phyloP scores from a whole-genome alignment of 30 jellyfish, hydroid and myxozoan species.

The Turritopsis rubra region DNA sequence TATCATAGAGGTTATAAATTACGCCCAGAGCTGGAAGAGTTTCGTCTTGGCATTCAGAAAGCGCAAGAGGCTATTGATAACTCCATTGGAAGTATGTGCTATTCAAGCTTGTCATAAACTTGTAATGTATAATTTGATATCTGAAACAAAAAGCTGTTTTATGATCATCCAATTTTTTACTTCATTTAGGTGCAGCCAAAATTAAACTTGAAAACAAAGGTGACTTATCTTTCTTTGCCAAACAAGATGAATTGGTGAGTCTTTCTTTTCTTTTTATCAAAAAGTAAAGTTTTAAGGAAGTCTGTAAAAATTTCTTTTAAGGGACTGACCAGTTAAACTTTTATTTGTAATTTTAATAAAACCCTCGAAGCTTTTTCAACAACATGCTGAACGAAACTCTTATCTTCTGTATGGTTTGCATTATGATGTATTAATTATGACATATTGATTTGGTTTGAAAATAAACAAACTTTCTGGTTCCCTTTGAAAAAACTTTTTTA shows the following conservation, averaged over 20 bases:
- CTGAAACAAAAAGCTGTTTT: neutral
- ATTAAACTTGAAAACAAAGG: constrained; percentile 91
- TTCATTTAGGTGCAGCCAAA: constrained; percentile 73
- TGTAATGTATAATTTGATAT: neutral
- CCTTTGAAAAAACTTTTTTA: too few relatives aligned
- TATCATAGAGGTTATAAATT: constrained; percentile 91
- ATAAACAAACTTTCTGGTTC: too few relatives aligned
- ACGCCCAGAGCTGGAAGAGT: constrained; percentile 90
- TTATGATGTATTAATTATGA: too few relatives aligned
- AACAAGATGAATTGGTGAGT: constrained; percentile 86
- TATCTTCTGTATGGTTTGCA: too few relatives aligned
- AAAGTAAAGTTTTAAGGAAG: too few relatives aligned
- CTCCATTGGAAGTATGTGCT: constrained; percentile 87
- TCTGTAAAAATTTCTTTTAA: too few relatives aligned
- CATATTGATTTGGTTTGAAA: too few relatives aligned
- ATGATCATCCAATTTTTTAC: neutral
- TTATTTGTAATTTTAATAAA: too few relatives aligned
- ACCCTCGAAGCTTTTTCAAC: too few relatives aligned
- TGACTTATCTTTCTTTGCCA: constrained; percentile 77
- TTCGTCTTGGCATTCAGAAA: constrained; percentile 88
- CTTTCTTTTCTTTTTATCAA: too few relatives aligned
- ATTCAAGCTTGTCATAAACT: neutral
- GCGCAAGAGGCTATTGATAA: constrained; percentile 98
- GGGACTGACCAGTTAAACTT: too few relatives aligned
- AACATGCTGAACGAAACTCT: too few relatives aligned